Base-by-base conservation (phyloP, 2,113 vertebrate genomes). In the Monopterus albus region DNA sequence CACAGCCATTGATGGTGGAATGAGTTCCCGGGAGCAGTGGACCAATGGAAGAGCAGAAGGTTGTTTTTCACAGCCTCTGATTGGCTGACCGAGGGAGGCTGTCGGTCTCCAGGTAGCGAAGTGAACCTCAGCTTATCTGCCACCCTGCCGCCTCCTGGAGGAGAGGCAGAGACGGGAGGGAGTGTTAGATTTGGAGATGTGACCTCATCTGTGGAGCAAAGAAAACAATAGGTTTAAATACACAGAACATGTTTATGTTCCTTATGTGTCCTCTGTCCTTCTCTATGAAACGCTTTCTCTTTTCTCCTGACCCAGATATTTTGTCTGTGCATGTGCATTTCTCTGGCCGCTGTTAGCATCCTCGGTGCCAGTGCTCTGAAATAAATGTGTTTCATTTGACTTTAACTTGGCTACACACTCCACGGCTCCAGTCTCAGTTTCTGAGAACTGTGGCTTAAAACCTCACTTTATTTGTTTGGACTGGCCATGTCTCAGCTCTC, bases 21-120 rank as follows among this genome's bases (percentile, higher is more conserved):
- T 87, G 78, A 85, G 83, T 86, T 88, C 82, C 78, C 23, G 55
- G 79, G 65, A 81, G 78, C 73, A 12, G 38, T 7, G 28, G 79
- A 75, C 91, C 92, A 93, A 94, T 93, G 55, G 69, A 46, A 25
- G 58, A 51, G 52, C 83, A 72, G 79, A 40, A 62, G 72, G 38
- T 55, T 64, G 76, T 86, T 92, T 92, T 88, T 85, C 82, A 80
- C 63, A 69, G 61, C 64, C 43, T 58, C 79, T 73, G 88, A 91
- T 93, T 93, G 91, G 92, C 85, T 78, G 80, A 72, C 76, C 7
- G 17, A 51, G 45, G 49, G 75, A 85, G 84, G 76, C 70, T 49
- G 88, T 86, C 89, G 85, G 92, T 92, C 90, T 94, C 93, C 89
- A 92, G 92, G 92, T 93, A 91, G 90, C 91, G 76, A 79, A 83